Evolutionary conservation across 1,140 invertebrate genomes (phyloP), one percentile per base, ranked within the genome.

Genomic region (Zaprionus ghesquierei): DNA sequence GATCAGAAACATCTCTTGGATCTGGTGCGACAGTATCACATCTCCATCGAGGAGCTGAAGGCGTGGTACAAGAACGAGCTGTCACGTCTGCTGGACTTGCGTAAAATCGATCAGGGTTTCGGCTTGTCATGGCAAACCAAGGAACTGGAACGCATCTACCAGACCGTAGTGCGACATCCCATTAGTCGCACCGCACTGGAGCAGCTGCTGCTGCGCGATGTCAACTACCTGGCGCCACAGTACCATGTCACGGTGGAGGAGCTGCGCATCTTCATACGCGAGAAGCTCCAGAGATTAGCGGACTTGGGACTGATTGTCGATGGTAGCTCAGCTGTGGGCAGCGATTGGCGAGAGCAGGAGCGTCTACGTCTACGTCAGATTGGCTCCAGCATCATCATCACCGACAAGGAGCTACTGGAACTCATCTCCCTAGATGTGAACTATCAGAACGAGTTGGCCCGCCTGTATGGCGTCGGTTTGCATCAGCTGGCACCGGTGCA

Each of bases 41-140:
- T 91, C 2, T 89, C 62, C 8, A 65, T 85, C 3, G 89, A 91
- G 15, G 79, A 90, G 33, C 55, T 90, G 0, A 82, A 85, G 41
- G 9, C 55, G 0, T 92, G 90, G 90, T 92, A 91, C 27, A 63
- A 66, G 3, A 63, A 59, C 3, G 89, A 92, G n/a, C 56, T 92
- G 8, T 69, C 80, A 22, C 74, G 82, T 6, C 55, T 91, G 41
- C 12, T 90, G 10, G 64, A 87, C 6, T 33, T 78, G 25, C 72
- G 74, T 0, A 72, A 69, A 25, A 85, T 92, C 10, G 62, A 78
- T 5, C 59, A 66, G 2, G 76, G 74, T 2, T 50, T 41, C 25
- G 53, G 38, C 2, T 3, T 65, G 12, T 62, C 77, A 0, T 90
- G 90, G 90, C 85, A 91, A 41, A 77, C 59, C 10, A 35, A 33